phyloP scores from a whole-genome alignment of 2,797 vertebrate genomes.

The Periophthalmus magnuspinnatus region DNA sequence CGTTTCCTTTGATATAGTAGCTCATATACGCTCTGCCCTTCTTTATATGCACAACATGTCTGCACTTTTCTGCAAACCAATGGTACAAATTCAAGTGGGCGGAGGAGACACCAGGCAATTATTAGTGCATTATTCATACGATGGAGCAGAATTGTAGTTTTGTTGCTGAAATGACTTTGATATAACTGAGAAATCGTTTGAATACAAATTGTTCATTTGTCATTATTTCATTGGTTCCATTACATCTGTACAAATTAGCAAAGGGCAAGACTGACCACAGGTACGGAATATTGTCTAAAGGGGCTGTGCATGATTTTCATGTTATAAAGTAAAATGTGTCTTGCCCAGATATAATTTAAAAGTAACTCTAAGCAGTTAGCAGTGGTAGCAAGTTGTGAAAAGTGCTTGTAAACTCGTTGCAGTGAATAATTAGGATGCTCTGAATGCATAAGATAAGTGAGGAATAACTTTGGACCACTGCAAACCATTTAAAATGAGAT shows the following conservation, averaged over 20 bases:
- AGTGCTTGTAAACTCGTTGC: too few relatives aligned
- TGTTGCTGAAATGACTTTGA: constrained; percentile 64
- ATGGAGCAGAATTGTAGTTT: constrained; percentile 60
- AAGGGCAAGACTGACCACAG: neutral
- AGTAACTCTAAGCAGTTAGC: too few relatives aligned
- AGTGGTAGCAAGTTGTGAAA: too few relatives aligned
- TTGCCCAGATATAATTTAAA: too few relatives aligned
- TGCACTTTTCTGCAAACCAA: constrained; percentile 44
- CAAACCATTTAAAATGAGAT: too few relatives aligned
- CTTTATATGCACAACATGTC: constrained; percentile 36
- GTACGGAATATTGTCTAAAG: too few relatives aligned
- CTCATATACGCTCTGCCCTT: neutral
- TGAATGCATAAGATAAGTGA: too few relatives aligned
- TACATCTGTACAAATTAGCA: constrained; percentile 19
- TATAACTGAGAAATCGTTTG: constrained; percentile 71
- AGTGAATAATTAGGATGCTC: too few relatives aligned
- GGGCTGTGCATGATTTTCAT: too few relatives aligned
- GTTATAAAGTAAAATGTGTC: too few relatives aligned
- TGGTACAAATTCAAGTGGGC: constrained; percentile 35
- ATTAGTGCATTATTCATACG: constrained; percentile 64
- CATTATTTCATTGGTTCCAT: constrained; percentile 22
- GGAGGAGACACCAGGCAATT: constrained; percentile 43
- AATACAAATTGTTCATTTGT: constrained; percentile 46
- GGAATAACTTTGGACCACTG: too few relatives aligned
- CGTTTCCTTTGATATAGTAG: too few relatives aligned